Evolutionary conservation across 2,888 invertebrate species (phyloP).

Genomic region (Salpingus planirostris): DNA sequence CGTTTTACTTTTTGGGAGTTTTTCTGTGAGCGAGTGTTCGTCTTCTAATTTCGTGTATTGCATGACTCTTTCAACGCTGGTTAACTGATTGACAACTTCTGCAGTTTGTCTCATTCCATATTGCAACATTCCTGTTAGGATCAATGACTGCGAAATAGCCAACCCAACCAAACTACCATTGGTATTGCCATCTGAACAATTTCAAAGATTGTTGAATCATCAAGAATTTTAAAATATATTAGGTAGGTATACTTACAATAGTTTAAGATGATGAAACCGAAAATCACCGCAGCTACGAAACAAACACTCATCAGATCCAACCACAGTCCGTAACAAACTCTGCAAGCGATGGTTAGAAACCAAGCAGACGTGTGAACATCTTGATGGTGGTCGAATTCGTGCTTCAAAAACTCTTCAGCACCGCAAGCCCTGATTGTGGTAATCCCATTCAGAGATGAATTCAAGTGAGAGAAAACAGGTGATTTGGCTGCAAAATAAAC

Average conservation of each 20-base stretch:
- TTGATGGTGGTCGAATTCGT: conserved; percentile 50
- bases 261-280: conserved; percentile 44
- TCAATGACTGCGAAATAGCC: conserved; percentile 43
- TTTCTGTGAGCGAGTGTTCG: too few relatives aligned
- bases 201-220: too few relatives aligned
- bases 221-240: too few relatives aligned
- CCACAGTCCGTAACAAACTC: conserved; percentile 57
- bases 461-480: conserved; percentile 72
- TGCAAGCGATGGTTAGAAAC: conserved; percentile 52
- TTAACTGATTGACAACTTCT: conserved; percentile 66
- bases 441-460: conserved; percentile 64
- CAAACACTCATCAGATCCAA: conserved; percentile 51
- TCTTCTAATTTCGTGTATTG: conserved; percentile 67
- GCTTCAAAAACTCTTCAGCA: conserved; percentile 51
- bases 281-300: conserved; percentile 52
- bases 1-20: conserved; percentile 48
- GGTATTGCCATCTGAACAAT: conserved; percentile 13
- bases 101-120: conserved; percentile 72
- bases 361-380: conserved; percentile 54
- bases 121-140: conserved; percentile 72
- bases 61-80: conserved; percentile 70
- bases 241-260: conserved; percentile 19
- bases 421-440: conserved; percentile 65
- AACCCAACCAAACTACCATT: conserved; percentile 29
- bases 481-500: conserved; percentile 60